Evolutionary conservation across 2,888 invertebrate genomes (phyloP), one percentile per base, ranked within the genome.

Genomic region (Cephonodes hylas): DNA sequence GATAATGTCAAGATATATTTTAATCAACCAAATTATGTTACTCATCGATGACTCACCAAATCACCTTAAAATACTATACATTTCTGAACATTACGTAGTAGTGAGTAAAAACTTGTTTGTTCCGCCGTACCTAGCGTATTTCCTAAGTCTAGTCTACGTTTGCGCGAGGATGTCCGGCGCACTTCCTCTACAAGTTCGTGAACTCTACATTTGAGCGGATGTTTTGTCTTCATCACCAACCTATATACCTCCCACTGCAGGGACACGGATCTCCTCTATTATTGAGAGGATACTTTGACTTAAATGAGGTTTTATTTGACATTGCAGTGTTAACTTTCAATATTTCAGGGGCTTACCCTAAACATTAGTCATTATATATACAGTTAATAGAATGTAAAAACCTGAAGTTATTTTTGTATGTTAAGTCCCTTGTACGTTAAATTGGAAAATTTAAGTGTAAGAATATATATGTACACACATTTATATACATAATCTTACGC

Each of bases 121-220:
- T 27, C 27, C 18, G 27, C 8, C 18, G 27, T 31, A 10, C 18
- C 18, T 7, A 53, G 27, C 18, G 53, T 31, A 53, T 15, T 18
- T 53, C 31, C 31, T 53, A 18, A 27, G 27, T 18, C 53, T 15
- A 4, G 31, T 0, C 10, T 18, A 53, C 10, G 15, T 53, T 53
- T 53, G 31, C 53, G 27, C 10, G 7, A 27, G 31, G 31, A 53
- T 18, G 18, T 53, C 53, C 53, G 53, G 53, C 15, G 10, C 53
- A 18, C 18, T 31, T 27, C 53, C 31, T 27, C 18, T 7, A 2
- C 10, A 18, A 18, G 53, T 53, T 15, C 5, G 4, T 18, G 31
- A 53, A 53, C 53, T 53, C 53, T 18, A 31, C 27, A n/a, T 22
- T 23, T 45, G 23, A 27, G 31, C 53, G 53, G 53, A 53, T 53